Conservation (phyloP, 1,140 invertebrate species). For the Plodia interpunctella region DNA sequence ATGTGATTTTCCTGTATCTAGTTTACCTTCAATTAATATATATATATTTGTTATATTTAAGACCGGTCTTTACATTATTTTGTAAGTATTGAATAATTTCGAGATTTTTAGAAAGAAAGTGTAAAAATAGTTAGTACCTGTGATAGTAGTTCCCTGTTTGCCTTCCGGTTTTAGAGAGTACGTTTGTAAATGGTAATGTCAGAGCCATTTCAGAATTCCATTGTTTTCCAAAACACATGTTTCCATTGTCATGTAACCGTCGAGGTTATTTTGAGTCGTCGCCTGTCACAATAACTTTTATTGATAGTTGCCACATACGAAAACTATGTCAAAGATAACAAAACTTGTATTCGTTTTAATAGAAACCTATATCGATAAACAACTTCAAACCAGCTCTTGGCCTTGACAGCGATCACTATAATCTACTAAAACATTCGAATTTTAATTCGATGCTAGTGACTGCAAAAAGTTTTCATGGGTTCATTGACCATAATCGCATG, state of each 20-base stretch:
- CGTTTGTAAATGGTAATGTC: neutral
- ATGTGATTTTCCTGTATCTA: no score
- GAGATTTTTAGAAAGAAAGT: no score
- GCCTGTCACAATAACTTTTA: neutral
- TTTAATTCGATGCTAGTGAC: neutral
- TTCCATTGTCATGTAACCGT: neutral
- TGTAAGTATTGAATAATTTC: no score
- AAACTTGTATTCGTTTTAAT: neutral
- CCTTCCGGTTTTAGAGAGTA: no score
- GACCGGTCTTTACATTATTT: no score
- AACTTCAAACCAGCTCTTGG: slow-evolving; percentile 10
- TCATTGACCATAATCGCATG: slow-evolving; percentile 71
- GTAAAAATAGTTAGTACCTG: no score
- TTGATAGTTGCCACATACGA: neutral
- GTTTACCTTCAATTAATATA: no score
- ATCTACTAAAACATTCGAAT: neutral
- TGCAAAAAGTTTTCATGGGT: slow-evolving; percentile 57
- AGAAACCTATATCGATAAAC: neutral
- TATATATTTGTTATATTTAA: no score
- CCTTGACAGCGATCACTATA: slow-evolving; percentile 34
- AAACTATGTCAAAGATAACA: slow-evolving; percentile 7
- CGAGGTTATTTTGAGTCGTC: neutral
- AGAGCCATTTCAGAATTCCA: neutral
- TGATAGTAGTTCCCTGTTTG: no score
- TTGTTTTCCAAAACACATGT: slow-evolving; percentile 1